These are phyloP conservation scores for Trachelus troglodyta DNA, from an alignment of 2,888 invertebrate species.

Conservation along the genomic window DNA sequence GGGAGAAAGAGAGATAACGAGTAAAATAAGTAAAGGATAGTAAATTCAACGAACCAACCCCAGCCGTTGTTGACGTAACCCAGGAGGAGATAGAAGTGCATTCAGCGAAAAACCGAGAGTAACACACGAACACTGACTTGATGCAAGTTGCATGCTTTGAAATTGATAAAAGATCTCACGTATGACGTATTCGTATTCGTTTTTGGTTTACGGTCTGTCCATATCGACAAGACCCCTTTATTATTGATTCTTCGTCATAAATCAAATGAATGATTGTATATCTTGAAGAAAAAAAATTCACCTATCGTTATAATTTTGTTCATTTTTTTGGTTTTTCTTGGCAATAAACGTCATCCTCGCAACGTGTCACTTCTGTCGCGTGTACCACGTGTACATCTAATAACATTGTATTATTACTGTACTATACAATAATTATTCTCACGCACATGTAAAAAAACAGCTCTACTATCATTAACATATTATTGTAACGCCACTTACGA, in stretches of 20 bases:
- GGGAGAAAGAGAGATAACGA: background rate
- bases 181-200: constrained; percentile 2
- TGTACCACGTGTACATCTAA: background rate
- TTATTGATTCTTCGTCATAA: background rate
- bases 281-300: background rate
- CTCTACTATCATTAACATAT: background rate
- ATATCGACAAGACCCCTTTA: constrained; percentile 3
- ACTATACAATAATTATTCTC: background rate
- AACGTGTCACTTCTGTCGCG: too few relatives aligned
- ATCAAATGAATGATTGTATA: background rate
- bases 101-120: constrained; percentile 40
- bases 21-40: background rate
- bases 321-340: background rate
- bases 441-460: background rate
- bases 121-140: constrained; percentile 48
- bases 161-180: constrained; percentile 30
- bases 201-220: constrained; percentile 1
- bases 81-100: constrained; percentile 28
- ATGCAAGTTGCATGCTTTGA: constrained; percentile 46
- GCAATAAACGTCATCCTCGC: background rate
- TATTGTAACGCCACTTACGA: background rate
- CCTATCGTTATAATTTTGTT: background rate
- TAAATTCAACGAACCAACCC: background rate
- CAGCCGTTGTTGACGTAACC: background rate
- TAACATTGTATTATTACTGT: background rate